These are phyloP conservation scores for Sigmodon hispidus DNA, from an alignment of 2,113 vertebrate species.

Conservation along the genomic window DNA sequence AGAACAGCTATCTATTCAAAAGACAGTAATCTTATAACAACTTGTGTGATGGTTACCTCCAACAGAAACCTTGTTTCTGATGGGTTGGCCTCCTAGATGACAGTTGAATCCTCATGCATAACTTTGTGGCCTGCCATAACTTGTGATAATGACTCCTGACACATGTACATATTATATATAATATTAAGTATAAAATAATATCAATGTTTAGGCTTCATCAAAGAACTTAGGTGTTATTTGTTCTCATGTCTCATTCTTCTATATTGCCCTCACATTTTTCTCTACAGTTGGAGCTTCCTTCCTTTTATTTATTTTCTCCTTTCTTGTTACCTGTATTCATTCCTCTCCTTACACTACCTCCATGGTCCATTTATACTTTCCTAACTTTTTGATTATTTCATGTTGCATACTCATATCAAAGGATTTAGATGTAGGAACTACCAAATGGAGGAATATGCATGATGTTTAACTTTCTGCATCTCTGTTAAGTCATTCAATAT, in stretches of 20 bases:
- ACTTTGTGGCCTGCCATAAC: too few relatives aligned
- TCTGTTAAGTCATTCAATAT: not conserved
- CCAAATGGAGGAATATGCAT: not conserved
- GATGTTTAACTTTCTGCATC: not conserved
- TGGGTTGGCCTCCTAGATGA: too few relatives aligned
- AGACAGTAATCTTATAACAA: too few relatives aligned
- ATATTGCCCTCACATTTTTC: not conserved
- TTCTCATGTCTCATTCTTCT: not conserved
- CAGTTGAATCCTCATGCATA: too few relatives aligned
- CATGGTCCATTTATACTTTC: not conserved
- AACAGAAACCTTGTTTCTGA: too few relatives aligned
- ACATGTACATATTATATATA: not conserved
- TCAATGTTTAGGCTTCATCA: not conserved
- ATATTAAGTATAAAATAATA: not conserved
- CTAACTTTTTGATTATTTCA: not conserved
- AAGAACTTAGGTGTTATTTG: not conserved
- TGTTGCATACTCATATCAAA: not conserved
- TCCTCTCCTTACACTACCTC: not conserved
- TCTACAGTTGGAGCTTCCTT: not conserved
- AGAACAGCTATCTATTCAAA: too few relatives aligned
- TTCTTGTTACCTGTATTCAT: not conserved
- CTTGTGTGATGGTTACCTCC: too few relatives aligned
- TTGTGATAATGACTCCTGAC: too few relatives aligned
- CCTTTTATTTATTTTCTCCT: not conserved
- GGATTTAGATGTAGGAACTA: not conserved